Percentiles rank a stretch among this genome's conserved stretches.
Evolutionary conservation across 2,113 vertebrate species (phyloP).

Genomic region (Protobothrops mucrosquamatus): DNA sequence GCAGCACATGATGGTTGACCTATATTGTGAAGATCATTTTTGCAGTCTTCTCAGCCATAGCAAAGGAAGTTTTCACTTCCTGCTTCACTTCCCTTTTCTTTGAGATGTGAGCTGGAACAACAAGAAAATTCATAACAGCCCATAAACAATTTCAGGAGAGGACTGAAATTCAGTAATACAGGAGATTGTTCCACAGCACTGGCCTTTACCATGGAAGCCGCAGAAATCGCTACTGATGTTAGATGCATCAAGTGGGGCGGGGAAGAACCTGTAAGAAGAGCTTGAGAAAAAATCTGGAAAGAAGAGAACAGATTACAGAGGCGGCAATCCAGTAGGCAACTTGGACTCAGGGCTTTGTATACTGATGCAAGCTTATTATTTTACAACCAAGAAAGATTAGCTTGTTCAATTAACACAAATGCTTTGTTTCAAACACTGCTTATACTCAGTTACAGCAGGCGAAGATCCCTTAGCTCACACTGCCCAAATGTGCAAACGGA

Average conservation of each 20-base stretch:
- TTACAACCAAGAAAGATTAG: not conserved
- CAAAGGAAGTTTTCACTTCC: not conserved
- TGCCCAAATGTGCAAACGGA: not conserved
- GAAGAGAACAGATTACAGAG: not conserved
- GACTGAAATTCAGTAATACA: not conserved
- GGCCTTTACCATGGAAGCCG: not conserved
- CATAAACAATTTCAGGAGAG: not conserved
- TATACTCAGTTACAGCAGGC: not conserved
- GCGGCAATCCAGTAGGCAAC: not conserved
- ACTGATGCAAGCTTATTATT: not conserved
- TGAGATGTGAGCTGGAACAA: not conserved
- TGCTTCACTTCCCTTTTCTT: not conserved
- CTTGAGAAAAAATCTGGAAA: not conserved
- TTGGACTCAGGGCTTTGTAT: not conserved
- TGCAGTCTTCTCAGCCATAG: not conserved
- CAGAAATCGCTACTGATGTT: not conserved
- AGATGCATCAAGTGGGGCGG: not conserved
- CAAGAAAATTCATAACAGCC: not conserved
- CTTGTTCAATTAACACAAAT: not conserved
- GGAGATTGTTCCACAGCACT: not conserved
- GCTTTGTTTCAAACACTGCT: not conserved
- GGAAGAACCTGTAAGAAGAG: not conserved
- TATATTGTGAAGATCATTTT: not conserved
- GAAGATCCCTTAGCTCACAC: not conserved
- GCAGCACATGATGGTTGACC: not conserved